phyloP scores from a whole-genome alignment of 2,888 invertebrate genomes.

The Proisotoma minuta region DNA sequence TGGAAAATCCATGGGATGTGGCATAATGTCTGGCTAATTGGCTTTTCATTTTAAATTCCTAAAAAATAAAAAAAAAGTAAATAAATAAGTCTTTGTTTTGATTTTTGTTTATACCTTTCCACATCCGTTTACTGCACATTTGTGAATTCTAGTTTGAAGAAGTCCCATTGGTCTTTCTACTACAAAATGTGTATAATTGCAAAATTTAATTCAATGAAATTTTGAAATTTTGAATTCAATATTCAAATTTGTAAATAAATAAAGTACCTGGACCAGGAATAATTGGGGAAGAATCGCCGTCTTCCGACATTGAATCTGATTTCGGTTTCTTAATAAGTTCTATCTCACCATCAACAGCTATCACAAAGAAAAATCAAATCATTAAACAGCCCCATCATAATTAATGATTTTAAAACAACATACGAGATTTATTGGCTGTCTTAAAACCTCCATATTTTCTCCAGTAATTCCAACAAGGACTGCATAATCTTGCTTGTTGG shows the following conservation, averaged over 20 bases:
- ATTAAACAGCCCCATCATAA: conserved; percentile 7
- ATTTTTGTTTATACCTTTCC: conserved; percentile 60
- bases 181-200: background rate
- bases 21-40: conserved; percentile 91
- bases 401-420: conserved; percentile 26
- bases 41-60: conserved; percentile 89
- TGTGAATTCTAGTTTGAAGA: conserved; percentile 63
- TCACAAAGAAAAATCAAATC: background rate
- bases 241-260: background rate
- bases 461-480: conserved; percentile 95
- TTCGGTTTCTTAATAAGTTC: conserved; percentile 40
- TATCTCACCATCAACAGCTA: conserved; percentile 34
- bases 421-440: conserved; percentile 60
- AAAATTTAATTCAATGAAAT: too few species aligned
- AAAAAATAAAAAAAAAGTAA: conserved; percentile 20
- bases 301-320: conserved; percentile 33
- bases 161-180: conserved; percentile 53
- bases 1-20: conserved; percentile 75
- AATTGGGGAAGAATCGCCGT: conserved; percentile 4
- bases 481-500: conserved; percentile 87
- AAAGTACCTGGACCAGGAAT: background rate
- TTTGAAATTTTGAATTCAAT: too few species aligned
- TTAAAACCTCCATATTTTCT: conserved; percentile 97
- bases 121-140: conserved; percentile 86
- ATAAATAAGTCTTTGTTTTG: conserved; percentile 1